Percentiles rank a stretch among this genome's conserved stretches.
Conservation (phyloP, 1,140 invertebrate species). For the Whitmania pigra region DNA sequence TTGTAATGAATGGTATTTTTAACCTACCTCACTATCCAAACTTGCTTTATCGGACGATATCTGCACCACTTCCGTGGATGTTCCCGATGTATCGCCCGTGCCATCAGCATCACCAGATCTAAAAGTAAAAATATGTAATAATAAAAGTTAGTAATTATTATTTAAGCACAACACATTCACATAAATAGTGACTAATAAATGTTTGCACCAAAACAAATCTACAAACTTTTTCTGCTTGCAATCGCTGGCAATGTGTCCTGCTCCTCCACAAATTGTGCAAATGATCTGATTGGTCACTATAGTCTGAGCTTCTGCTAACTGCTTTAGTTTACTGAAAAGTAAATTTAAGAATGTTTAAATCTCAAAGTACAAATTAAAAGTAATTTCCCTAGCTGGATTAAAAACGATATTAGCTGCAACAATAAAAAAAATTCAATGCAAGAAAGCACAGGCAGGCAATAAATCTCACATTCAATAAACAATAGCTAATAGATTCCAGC, state of each 20-base stretch:
- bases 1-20: no score
- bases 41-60: no score
- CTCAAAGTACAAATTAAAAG: slow-evolving; percentile 7
- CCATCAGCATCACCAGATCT: background rate
- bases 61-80: background rate
- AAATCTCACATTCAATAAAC: slow-evolving; percentile 1
- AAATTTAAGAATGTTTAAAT: background rate
- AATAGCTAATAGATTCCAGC: slow-evolving; percentile 5
- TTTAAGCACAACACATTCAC: background rate
- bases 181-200: background rate
- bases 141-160: background rate
- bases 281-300: slow-evolving; percentile 96
- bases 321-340: slow-evolving; percentile 54
- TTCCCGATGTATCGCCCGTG: background rate
- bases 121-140: background rate
- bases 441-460: background rate
- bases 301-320: slow-evolving; percentile 89
- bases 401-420: background rate
- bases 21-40: no score
- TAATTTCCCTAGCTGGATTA: background rate
- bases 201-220: background rate
- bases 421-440: background rate
- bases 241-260: slow-evolving; percentile 92
- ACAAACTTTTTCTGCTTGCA: slow-evolving; percentile 52
- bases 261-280: slow-evolving; percentile 89